Conservation (phyloP, 2,797 vertebrate species). For the Rousettus madagascariensis region DNA sequence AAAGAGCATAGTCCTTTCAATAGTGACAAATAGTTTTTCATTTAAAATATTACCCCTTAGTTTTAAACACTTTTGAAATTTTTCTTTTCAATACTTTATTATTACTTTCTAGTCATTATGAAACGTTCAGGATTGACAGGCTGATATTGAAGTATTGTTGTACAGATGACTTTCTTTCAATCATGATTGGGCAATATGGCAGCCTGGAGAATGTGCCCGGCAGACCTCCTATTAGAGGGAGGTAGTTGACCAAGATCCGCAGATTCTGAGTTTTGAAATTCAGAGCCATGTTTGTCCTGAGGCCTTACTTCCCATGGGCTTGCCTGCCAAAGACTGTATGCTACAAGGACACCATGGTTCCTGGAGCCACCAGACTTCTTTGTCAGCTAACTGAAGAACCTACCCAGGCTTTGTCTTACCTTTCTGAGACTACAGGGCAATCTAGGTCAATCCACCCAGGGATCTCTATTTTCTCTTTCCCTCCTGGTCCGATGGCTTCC, state of each 20-base stretch:
- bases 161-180: neutral
- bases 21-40: neutral
- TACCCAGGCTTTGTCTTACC: neutral
- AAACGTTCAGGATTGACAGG: neutral
- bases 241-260: neutral
- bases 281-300: neutral
- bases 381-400: neutral
- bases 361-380: neutral
- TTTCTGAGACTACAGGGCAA: neutral
- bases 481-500: neutral
- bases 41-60: neutral
- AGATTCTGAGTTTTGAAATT: neutral
- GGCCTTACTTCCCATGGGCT: neutral
- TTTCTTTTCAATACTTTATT: neutral
- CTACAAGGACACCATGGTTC: neutral
- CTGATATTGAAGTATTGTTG: neutral
- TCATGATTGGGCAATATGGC: neutral
- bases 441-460: neutral
- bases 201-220: neutral
- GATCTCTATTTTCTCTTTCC: neutral
- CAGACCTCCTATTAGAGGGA: neutral
- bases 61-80: neutral
- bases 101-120: neutral
- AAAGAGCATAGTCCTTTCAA: neutral
- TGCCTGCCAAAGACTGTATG: neutral